Conservation (phyloP, 1,140 invertebrate species). For the Acyrthosiphon pisum region DNA sequence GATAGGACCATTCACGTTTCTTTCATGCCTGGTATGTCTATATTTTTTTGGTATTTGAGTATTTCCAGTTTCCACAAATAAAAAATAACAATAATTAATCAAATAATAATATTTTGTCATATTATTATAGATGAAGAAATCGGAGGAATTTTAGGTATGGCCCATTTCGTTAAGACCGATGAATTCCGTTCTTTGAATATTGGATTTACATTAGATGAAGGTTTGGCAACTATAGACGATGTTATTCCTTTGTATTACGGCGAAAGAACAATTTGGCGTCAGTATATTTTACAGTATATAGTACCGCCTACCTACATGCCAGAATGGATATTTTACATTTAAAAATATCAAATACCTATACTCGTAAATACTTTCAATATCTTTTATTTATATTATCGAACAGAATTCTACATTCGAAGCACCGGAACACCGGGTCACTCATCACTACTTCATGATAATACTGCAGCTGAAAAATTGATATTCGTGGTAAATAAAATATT, state of each 20-base stretch:
- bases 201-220: slow-evolving; percentile 91
- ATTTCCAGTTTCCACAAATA: not conserved
- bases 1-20: slow-evolving; percentile 76
- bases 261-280: slow-evolving; percentile 77
- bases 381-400: not conserved
- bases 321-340: slow-evolving; percentile 46
- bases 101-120: not conserved
- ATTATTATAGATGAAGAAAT: slow-evolving; percentile 85
- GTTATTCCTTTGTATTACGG: slow-evolving; percentile 77
- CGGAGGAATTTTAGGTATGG: slow-evolving; percentile 85
- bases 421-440: slow-evolving; percentile 87
- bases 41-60: not conserved
- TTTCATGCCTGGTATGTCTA: slow-evolving; percentile 78
- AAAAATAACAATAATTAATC: not conserved
- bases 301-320: not conserved
- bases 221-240: slow-evolving; percentile 72
- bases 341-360: slow-evolving; percentile 54
- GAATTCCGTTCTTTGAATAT: slow-evolving; percentile 85
- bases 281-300: slow-evolving; percentile 9
- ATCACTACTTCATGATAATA: slow-evolving; percentile 80
- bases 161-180: slow-evolving; percentile 77
- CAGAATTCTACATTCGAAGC: slow-evolving; percentile 74
- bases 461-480: slow-evolving; percentile 83
- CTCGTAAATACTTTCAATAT: not conserved
- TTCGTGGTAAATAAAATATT: slow-evolving; percentile 80